A percentile compares a stretch with the other conserved stretches of the same genome.
These are phyloP conservation scores for Clavelina lepadiformis DNA, from an alignment of 23 tunicate species.

Conservation along the genomic window DNA sequence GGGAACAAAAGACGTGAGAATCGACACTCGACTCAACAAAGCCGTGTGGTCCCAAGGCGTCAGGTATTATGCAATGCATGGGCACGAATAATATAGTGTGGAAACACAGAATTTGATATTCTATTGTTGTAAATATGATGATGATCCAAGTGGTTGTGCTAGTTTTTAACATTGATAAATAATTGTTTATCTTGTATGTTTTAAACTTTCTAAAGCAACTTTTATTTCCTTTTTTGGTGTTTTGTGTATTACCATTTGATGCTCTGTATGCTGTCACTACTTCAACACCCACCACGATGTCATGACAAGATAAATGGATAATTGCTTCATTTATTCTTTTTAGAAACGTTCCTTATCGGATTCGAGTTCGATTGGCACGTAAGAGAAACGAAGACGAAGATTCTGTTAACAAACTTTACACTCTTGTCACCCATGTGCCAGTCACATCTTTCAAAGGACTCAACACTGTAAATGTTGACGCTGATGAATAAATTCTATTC, in stretches of 20 bases:
- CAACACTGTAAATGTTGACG: slow-evolving; percentile 90
- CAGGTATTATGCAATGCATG: too few species aligned
- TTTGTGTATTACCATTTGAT: too few species aligned
- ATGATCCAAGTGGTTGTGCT: too few species aligned
- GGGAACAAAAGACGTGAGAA: slow-evolving; percentile 98
- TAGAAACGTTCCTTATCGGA: slow-evolving; percentile 93
- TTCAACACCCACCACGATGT: not conserved
- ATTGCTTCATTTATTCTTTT: slow-evolving; percentile 1
- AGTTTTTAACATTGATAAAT: too few species aligned
- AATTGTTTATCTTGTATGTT: too few species aligned
- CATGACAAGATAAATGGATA: not conserved
- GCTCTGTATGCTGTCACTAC: not conserved
- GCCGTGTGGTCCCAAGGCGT: slow-evolving; percentile 96
- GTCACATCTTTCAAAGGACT: slow-evolving; percentile 94
- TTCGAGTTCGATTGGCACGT: slow-evolving; percentile 88
- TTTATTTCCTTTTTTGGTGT: too few species aligned
- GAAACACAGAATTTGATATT: too few species aligned
- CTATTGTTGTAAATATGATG: too few species aligned
- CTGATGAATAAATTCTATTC: slow-evolving; percentile 99
- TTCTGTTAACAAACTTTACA: slow-evolving; percentile 96
- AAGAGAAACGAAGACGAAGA: slow-evolving; percentile 99
- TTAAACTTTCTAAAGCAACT: too few species aligned
- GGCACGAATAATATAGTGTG: too few species aligned
- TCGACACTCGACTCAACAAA: slow-evolving; percentile 97
- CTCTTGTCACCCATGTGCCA: slow-evolving; percentile 94